Evolutionary conservation across 2,113 vertebrate genomes (phyloP), one percentile per base, ranked within the genome.

Genomic region (Prunella fulvescens): DNA sequence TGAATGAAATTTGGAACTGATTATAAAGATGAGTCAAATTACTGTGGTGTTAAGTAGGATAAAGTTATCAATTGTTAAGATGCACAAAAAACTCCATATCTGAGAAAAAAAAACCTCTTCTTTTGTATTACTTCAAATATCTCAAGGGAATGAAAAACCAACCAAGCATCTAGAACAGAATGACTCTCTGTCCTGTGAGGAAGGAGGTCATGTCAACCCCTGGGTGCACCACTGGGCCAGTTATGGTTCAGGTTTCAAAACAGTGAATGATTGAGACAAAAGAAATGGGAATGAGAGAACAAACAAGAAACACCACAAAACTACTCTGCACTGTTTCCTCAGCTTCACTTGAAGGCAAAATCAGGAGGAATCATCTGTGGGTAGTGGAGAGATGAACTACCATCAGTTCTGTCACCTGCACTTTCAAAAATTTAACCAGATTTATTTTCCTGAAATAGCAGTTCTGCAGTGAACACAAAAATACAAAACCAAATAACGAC

Each of bases 391-490:
- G 85, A 84, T 26, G 16, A 92, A 67, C 56, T 29, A 61, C 57
- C 7, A 4, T 81, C 72, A 88, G 25, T 60, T 73, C 33, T 90
- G 78, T 85, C 78, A 77, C 45, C 61, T 72, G 45, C 23, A 37
- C 54, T 54, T 65, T 65, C 65, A 87, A 82, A 93, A 85, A 76
- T 45, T 24, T 25, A 1, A 1, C 65, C 54, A 82, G 61, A 77
- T 92, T 85, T 73, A 44, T 90, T 76, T 90, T 79, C 78, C 66
- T 77, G 79, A 76, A 87, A 62, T 45, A 60, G 39, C 20, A 65
- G 62, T 54, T 79, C 40, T 79, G 42, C 70, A 85, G 87, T 0
- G 1, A 76, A 54, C 89, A 79, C 22, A 1, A 80, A 90, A 88
- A 70, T 70, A 81, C 35, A 65, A 69, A 92, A 87, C 11, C 56